Evolutionary conservation across 2,888 invertebrate species (phyloP), one percentile per base, ranked within the genome.

Genomic region (Lypha dubia): DNA sequence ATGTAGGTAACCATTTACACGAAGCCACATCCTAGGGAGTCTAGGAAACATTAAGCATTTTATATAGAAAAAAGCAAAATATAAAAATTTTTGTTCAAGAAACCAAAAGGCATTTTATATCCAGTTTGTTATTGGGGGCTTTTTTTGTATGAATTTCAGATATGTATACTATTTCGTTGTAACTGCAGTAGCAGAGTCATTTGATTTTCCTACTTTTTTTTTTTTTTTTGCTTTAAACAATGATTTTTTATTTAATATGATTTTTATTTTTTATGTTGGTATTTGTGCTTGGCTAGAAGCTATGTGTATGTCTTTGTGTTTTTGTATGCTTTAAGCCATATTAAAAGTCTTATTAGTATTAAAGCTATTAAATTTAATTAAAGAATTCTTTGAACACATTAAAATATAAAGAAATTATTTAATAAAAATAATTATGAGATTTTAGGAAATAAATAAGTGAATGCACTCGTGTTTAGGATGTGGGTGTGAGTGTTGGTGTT

Each of bases 301-400:
- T n/a, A n/a, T n/a, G n/a, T n/a, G n/a, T n/a, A n/a, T n/a, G n/a
- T n/a, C n/a, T n/a, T n/a, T 32, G 8, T 51, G 20, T 20, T 9
- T 0, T 32, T 58, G n/a, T 68, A n/a, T 46, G 1, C 41, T 41
- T 68, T 11, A 41, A 51, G 35, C 13, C 28, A 35, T 67, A 65
- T 41, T 38, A 51, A 51, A 74, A 74, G 68, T 68, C 74, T 74
- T 74, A 74, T 74, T 67, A 68, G 15, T 7, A 32, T 80, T 68
- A 68, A 51, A 68, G 62, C 51, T 17, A 62, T 81, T 74, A 53
- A 68, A 67, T 74, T 68, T 81, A 68, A 81, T 74, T 81, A 74
- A 17, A 28, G n/a, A 60, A 53, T 49, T 46, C 20, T 24, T 35
- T 28, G 6, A n/a, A 38, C 41, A 41, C 41, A 53, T 49, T 22